These are phyloP conservation scores for Thalassoma bifasciatum DNA, from an alignment of 2,113 vertebrate species.

Conservation along the genomic window DNA sequence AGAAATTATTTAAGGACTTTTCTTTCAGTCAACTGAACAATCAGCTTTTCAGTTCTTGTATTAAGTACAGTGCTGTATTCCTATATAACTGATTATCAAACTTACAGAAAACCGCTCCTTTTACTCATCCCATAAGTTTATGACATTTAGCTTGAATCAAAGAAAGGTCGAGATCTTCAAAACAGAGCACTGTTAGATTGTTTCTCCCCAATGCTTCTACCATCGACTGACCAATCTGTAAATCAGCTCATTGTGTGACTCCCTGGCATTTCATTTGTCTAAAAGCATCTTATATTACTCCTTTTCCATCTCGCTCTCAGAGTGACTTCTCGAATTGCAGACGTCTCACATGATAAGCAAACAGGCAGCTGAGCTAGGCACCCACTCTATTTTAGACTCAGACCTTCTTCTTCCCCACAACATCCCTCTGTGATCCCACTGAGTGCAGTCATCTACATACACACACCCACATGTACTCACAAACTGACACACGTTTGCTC, in stretches of 20 bases:
- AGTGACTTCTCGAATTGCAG: slow-evolving; percentile 50
- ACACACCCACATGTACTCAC: slow-evolving; percentile 23
- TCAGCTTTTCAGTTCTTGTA: too few species aligned
- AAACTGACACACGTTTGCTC: slow-evolving; percentile 15
- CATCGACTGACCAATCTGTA: neutral
- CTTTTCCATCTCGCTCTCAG: slow-evolving; percentile 29
- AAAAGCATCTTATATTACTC: slow-evolving; percentile 22
- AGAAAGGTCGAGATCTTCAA: too few species aligned
- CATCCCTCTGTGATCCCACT: slow-evolving; percentile 43
- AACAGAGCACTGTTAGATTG: neutral
- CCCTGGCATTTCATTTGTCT: slow-evolving; percentile 10
- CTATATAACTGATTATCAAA: too few species aligned
- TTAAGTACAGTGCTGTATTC: too few species aligned
- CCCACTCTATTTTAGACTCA: slow-evolving; percentile 56
- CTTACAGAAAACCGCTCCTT: too few species aligned
- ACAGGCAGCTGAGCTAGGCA: slow-evolving; percentile 47
- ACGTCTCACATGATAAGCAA: slow-evolving; percentile 52
- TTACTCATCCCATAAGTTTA: too few species aligned
- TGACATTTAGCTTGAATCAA: neutral
- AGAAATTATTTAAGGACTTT: too few species aligned
- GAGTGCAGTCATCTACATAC: slow-evolving; percentile 56
- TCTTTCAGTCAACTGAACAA: too few species aligned
- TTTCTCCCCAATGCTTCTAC: neutral
- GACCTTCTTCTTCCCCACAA: slow-evolving; percentile 44
- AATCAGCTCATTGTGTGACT: neutral